A percentile compares a stretch with the other conserved stretches of the same genome.
phyloP scores from a whole-genome alignment of 2,113 vertebrate species.

The Platichthys stellatus region DNA sequence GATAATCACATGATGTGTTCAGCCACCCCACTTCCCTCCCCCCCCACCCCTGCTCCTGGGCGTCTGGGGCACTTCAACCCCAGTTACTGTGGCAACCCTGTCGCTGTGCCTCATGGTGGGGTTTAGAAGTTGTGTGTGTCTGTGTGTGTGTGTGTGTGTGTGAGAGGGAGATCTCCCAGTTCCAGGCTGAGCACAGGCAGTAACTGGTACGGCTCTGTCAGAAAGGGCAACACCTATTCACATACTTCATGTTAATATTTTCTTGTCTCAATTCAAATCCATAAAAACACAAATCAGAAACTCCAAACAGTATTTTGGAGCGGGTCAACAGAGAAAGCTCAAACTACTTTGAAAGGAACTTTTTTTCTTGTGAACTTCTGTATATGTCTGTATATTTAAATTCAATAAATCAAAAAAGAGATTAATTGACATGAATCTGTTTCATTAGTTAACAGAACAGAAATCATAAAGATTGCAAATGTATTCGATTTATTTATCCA shows the following conservation, averaged over 20 bases:
- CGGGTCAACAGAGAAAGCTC: neutral
- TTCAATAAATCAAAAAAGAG: neutral
- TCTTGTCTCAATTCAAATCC: neutral
- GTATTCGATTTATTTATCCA: neutral
- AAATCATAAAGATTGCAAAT: neutral
- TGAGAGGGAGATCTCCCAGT: conserved; percentile 29
- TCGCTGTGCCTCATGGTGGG: conserved; percentile 47
- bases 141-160: conserved; percentile 20
- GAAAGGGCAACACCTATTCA: conserved; percentile 37
- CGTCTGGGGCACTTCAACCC: conserved; percentile 55
- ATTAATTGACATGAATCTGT: neutral
- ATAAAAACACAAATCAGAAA: conserved; percentile 10
- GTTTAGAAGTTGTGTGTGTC: conserved; percentile 28
- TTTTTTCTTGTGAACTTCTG: neutral
- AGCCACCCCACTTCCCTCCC: conserved; percentile 34
- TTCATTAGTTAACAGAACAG: neutral
- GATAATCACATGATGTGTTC: conserved; percentile 52
- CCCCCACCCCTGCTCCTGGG: conserved; percentile 19
- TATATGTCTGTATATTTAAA: neutral
- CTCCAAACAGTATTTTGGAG: neutral
- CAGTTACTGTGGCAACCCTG: conserved; percentile 43
- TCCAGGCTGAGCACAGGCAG: conserved; percentile 43
- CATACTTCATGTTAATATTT: conserved; percentile 4
- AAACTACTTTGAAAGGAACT: neutral
- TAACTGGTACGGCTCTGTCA: conserved; percentile 73